Evolutionary conservation across 2,888 invertebrate genomes (phyloP), one percentile per base, ranked within the genome.

Genomic region (Carabus problematicus): DNA sequence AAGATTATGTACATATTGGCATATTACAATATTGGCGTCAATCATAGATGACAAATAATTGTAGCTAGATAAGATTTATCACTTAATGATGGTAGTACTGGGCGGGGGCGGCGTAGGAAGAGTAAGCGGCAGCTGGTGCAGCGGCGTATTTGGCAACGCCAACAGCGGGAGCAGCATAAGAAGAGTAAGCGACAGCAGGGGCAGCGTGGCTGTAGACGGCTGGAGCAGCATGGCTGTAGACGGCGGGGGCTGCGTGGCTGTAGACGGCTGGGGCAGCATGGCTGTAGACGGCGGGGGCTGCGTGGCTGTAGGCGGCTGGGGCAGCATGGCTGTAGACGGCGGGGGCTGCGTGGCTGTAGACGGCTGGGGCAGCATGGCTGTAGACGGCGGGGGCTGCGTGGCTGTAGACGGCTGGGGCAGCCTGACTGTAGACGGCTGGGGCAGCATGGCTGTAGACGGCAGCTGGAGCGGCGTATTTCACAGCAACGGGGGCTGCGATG

Each of bases 221-320:
- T 70, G 73, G 72, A 19, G n/a, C n/a, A n/a, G n/a, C 73, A 49
- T 73, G 71, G 41, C 70, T 70, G 40, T 75, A 75, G 49, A 76
- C 71, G n/a, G 72, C 71, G 71, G 76, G 74, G 14, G 74, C 73
- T 55, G 72, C 79, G 73, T 83, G 84, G 71, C 82, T 83, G 72
- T 84, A 84, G 64, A 82, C 80, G 41, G 81, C 82, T 67, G 83
- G 84, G 0, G 81, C 83, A 8, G 79, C 75, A 7, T 71, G 73
- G 75, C 78, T 78, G 61, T 78, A 80, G 61, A 82, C 80, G 18
- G 82, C 80, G 70, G 82, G 78, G 45, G 83, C 82, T 54, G 82
- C 72, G 0, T 83, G 81, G 71, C 71, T 71, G 45, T 71, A 70
- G 8, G 43, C 8, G 43, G 43, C 43, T 9, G 43, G 8, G 43